phyloP scores from a whole-genome alignment of 2,888 invertebrate genomes.

The Rhagonycha lutea region DNA sequence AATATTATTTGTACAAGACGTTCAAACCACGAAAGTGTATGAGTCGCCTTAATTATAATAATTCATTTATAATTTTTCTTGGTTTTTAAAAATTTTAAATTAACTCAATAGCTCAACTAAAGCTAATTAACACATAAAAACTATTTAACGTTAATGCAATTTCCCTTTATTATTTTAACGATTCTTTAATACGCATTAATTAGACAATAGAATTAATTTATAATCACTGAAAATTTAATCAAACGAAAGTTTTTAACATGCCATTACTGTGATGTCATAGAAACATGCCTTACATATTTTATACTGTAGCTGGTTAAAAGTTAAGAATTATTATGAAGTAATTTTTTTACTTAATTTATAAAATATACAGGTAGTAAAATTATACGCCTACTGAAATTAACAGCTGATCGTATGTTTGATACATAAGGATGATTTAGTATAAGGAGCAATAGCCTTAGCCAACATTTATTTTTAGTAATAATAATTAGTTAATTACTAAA shows the following conservation, averaged over 20 bases:
- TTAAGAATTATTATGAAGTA: background rate
- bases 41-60: too few relatives aligned
- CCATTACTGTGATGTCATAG: background rate
- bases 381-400: background rate
- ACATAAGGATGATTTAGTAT: slow-evolving; percentile 7
- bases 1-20: too few relatives aligned
- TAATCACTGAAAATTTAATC: background rate
- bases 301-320: background rate
- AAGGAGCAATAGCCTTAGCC: slow-evolving; percentile 5
- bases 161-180: background rate
- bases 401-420: background rate
- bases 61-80: too few relatives aligned
- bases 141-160: background rate
- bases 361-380: background rate
- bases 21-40: too few relatives aligned
- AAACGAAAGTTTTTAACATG: background rate
- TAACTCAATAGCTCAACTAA: too few relatives aligned
- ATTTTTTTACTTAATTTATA: background rate
- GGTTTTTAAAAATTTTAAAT: too few relatives aligned
- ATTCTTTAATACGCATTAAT: background rate
- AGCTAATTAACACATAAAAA: background rate
- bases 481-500: slow-evolving; percentile 18
- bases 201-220: background rate
- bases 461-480: slow-evolving; percentile 8
- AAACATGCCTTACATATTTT: background rate